Evolutionary conservation across 2,888 invertebrate species (phyloP).

Genomic region (Marronus borbonicus): DNA sequence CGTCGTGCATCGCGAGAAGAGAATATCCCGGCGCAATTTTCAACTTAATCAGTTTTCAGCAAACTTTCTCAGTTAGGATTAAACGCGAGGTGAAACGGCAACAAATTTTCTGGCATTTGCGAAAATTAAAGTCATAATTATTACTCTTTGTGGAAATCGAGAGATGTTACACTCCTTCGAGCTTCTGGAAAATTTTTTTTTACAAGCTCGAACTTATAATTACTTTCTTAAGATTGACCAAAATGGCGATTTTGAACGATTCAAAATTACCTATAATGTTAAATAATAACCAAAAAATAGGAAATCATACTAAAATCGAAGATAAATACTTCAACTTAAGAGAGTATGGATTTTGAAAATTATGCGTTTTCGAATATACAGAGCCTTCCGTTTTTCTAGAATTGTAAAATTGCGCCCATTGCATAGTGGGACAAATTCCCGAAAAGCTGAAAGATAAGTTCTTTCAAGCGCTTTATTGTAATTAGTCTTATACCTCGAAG

Average conservation of each 20-base stretch:
- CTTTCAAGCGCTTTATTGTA: too few relatives aligned
- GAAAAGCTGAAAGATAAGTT: too few relatives aligned
- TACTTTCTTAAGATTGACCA: conserved; percentile 6
- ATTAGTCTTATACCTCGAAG: too few relatives aligned
- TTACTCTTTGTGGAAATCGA: neutral
- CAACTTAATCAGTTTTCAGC: conserved; percentile 37
- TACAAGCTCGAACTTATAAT: conserved; percentile 5
- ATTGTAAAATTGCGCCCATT: too few relatives aligned
- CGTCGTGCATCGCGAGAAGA: conserved; percentile 1
- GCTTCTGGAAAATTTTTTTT: neutral
- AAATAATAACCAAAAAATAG: neutral
- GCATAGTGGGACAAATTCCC: too few relatives aligned
- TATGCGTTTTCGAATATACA: too few relatives aligned
- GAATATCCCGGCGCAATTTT: conserved; percentile 31
- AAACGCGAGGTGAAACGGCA: conserved; percentile 27
- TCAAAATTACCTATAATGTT: neutral
- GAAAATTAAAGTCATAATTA: conserved; percentile 26
- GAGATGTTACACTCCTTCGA: neutral
- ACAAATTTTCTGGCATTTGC: conserved; percentile 17
- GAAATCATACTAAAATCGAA: neutral
- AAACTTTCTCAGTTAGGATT: conserved; percentile 29
- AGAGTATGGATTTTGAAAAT: too few relatives aligned
- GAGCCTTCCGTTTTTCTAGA: too few relatives aligned
- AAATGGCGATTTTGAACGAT: neutral
- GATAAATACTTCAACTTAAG: too few relatives aligned